Conservation (phyloP, 2,888 invertebrate genomes). For the Aspidapion aeneum region DNA sequence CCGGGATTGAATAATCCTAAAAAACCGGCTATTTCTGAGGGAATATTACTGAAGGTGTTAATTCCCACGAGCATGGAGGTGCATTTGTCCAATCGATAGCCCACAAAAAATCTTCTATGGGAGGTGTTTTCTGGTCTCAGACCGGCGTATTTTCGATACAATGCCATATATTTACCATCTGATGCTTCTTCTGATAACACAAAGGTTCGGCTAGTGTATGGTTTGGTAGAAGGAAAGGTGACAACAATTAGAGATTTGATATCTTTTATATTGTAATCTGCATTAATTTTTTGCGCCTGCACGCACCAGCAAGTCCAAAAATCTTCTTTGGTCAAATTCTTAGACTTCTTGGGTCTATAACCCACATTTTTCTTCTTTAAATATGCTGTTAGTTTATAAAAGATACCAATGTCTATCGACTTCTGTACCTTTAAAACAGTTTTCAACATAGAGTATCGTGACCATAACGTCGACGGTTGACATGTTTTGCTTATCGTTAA, state of each 20-base stretch:
- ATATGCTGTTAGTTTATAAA: no score
- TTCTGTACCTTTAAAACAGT: slow-evolving; percentile 5
- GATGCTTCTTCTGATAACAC: no score
- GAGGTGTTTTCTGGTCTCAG: no score
- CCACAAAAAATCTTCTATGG: neutral
- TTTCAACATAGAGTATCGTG: slow-evolving; percentile 2
- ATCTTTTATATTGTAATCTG: neutral
- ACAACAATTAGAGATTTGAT: neutral
- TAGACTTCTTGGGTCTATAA: slow-evolving; percentile 3
- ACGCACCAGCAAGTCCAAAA: slow-evolving; percentile 1
- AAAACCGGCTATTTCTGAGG: slow-evolving; percentile 11
- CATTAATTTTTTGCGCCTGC: no score
- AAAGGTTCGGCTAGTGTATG: neutral
- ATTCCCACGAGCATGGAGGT: slow-evolving; percentile 8
- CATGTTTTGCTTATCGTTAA: neutral
- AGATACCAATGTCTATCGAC: neutral
- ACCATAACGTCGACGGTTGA: slow-evolving; percentile 2
- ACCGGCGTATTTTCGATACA: slow-evolving; percentile 10
- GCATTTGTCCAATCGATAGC: slow-evolving; percentile 8
- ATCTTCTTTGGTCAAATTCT: slow-evolving; percentile 10
- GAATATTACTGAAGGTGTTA: slow-evolving; percentile 12
- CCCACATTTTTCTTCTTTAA: slow-evolving; percentile 1
- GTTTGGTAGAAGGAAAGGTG: slow-evolving; percentile 1
- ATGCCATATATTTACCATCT: no score
- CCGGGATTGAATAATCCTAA: slow-evolving; percentile 6